Evolutionary conservation across 1,140 invertebrate species (phyloP).

Genomic region (Marisa cornuarietis): DNA sequence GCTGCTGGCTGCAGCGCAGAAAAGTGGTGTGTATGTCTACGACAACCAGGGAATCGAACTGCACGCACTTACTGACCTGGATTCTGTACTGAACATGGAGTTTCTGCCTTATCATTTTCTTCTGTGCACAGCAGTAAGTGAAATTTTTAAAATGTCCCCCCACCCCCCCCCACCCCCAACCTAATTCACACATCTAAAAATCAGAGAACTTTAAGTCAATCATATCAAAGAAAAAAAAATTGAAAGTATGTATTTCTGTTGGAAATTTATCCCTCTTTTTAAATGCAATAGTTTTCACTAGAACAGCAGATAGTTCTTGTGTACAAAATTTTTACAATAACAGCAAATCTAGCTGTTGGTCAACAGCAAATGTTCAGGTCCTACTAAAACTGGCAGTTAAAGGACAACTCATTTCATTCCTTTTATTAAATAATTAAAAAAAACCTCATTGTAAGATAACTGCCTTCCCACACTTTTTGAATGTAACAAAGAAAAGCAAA

Average conservation of each 20-base stretch:
- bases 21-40: slow-evolving; percentile 96
- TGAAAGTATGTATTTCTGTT: too few relatives aligned
- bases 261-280: too few relatives aligned
- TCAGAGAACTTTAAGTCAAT: too few relatives aligned
- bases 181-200: too few relatives aligned
- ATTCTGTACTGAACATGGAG: slow-evolving; percentile 83
- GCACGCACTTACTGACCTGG: slow-evolving; percentile 91
- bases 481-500: not conserved
- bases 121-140: slow-evolving; percentile 81
- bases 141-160: too few relatives aligned
- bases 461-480: not conserved
- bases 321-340: not conserved
- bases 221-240: too few relatives aligned
- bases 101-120: slow-evolving; percentile 99
- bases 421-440: not conserved
- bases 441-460: not conserved
- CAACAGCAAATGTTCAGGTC: not conserved
- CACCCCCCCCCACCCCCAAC: too few relatives aligned
- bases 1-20: slow-evolving; percentile 97
- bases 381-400: not conserved
- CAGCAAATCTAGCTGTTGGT: not conserved
- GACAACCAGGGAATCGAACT: slow-evolving; percentile 96
- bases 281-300: too few relatives aligned
- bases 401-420: too few relatives aligned
- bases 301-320: not conserved